A percentile compares a stretch with the other conserved stretches of the same genome.
Conservation (phyloP, 2,888 invertebrate species). For the Lasioglossum vierecki region DNA sequence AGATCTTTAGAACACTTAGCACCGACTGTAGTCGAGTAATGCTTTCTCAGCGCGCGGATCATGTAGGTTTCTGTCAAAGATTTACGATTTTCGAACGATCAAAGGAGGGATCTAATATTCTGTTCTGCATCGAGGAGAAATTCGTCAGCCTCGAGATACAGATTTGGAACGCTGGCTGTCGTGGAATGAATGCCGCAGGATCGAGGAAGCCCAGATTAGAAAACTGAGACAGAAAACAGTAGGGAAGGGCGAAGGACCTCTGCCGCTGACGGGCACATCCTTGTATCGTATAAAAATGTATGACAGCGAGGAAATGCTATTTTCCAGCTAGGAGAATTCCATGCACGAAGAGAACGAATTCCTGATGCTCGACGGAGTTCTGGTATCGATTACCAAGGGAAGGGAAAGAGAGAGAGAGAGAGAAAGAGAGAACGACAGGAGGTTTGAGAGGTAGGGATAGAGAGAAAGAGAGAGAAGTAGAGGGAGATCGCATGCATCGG, state of each 20-base stretch:
- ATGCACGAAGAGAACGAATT: slow-evolving; percentile 61
- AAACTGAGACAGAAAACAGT: slow-evolving; percentile 36
- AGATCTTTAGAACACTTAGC: slow-evolving; percentile 33
- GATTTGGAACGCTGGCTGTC: background rate
- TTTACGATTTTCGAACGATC: slow-evolving; percentile 8
- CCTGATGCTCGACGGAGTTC: slow-evolving; percentile 59
- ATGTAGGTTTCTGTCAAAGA: slow-evolving; percentile 17
- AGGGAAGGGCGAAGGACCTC: slow-evolving; percentile 40
- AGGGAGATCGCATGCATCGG: slow-evolving; percentile 27
- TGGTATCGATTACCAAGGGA: slow-evolving; percentile 56
- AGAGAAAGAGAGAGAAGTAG: background rate
- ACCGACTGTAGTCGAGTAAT: slow-evolving; percentile 10
- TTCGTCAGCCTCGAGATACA: background rate
- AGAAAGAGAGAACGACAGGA: slow-evolving; percentile 10
- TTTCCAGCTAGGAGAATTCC: slow-evolving; percentile 60
- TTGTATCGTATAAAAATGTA: slow-evolving; percentile 62
- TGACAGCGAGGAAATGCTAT: slow-evolving; percentile 62
- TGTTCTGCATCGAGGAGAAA: background rate
- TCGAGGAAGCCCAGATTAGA: slow-evolving; percentile 30
- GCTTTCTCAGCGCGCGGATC: slow-evolving; percentile 15
- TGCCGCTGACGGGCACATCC: slow-evolving; percentile 55
- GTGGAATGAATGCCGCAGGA: background rate
- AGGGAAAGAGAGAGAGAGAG: background rate
- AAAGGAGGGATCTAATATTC: background rate
- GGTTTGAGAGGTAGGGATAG: background rate